These are phyloP conservation scores for Drosophila nasuta DNA, from an alignment of 1,140 invertebrate genomes.

Conservation along the genomic window DNA sequence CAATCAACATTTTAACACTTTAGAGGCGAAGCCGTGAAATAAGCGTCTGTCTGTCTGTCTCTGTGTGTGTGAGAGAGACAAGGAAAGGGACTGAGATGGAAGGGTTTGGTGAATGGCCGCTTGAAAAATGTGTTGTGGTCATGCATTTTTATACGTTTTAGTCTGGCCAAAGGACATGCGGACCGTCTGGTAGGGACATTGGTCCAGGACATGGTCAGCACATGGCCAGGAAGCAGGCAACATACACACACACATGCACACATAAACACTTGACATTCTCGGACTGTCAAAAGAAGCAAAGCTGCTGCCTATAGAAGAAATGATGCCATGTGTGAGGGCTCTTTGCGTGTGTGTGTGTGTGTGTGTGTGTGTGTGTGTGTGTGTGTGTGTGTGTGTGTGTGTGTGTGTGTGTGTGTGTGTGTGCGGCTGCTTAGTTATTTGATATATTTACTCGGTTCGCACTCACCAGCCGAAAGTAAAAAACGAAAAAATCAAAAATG, in stretches of 20 bases:
- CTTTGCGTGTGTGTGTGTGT: no score
- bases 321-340: not conserved
- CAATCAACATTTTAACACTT: conserved; percentile 83
- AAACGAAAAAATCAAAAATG: conserved; percentile 13
- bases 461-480: conserved; percentile 9
- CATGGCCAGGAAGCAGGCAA: conserved; percentile 24
- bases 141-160: conserved; percentile 74
- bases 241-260: conserved; percentile 5
- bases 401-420: conserved; percentile 14
- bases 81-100: not conserved
- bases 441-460: conserved; percentile 35
- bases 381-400: no score
- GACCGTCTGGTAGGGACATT: conserved; percentile 1
- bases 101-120: conserved; percentile 48
- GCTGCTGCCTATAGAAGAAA: conserved; percentile 4
- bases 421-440: conserved; percentile 20
- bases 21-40: conserved; percentile 58
- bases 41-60: conserved; percentile 12
- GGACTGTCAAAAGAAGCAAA: conserved; percentile 40
- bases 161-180: conserved; percentile 36
- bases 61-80: conserved; percentile 3
- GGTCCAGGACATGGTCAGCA: conserved; percentile 12
- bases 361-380: no score
- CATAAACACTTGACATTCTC: conserved; percentile 36
- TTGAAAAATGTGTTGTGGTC: conserved; percentile 77